Conservation (phyloP, 2,797 vertebrate species). For the Anguilla megastoma region DNA sequence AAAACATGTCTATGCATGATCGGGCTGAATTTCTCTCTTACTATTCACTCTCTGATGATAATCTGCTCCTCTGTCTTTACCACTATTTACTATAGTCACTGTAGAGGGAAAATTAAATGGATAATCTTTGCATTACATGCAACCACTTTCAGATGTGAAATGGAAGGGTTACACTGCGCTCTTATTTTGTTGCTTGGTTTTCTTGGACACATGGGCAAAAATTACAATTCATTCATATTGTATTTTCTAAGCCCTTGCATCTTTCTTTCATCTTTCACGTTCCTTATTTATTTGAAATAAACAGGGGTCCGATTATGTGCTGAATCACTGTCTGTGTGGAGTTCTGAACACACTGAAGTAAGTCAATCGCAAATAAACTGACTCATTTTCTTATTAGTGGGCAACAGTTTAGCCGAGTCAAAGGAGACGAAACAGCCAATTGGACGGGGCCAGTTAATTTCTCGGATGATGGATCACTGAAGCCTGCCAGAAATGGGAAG, state of each 20-base stretch:
- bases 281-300: conserved; percentile 20
- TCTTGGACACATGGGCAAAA: conserved; percentile 24
- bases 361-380: conserved; percentile 76
- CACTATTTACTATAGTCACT: conserved; percentile 26
- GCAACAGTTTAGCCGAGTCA: conserved; percentile 98
- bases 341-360: conserved; percentile 36
- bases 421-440: conserved; percentile 95
- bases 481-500: conserved; percentile 90
- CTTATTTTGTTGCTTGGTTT: conserved; percentile 28
- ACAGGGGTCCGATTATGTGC: conserved; percentile 32
- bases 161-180: background rate
- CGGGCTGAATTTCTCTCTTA: conserved; percentile 22
- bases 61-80: conserved; percentile 33
- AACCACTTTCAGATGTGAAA: conserved; percentile 16
- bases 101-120: conserved; percentile 25
- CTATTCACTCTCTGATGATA: conserved; percentile 32
- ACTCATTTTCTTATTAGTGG: conserved; percentile 97
- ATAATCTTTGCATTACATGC: conserved; percentile 23
- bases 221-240: conserved; percentile 18
- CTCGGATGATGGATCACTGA: conserved; percentile 90
- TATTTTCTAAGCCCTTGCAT: conserved; percentile 30
- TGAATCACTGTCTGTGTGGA: conserved; percentile 34
- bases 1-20: conserved; percentile 20
- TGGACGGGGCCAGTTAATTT: conserved; percentile 97
- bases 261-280: conserved; percentile 5